Evolutionary conservation across 2,113 vertebrate species (phyloP).

Genomic region (Mus musculus): DNA sequence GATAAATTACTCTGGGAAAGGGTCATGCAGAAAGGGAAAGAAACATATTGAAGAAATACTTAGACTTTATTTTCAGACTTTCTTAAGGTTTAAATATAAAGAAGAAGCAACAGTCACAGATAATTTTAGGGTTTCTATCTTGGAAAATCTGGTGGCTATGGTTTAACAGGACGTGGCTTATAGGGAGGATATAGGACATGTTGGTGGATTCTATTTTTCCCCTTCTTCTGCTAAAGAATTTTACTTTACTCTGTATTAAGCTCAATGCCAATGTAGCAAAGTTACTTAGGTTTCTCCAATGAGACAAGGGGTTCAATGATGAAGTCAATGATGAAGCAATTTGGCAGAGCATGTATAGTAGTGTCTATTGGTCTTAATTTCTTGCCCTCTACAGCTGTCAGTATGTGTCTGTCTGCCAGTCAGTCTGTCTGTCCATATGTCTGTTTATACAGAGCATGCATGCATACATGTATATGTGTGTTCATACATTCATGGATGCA

Average conservation of each 20-base stretch:
- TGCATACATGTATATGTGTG: too few species aligned
- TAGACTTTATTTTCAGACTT: constrained; percentile 15
- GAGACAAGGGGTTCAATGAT: not conserved
- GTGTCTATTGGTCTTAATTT: not conserved
- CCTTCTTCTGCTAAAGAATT: not conserved
- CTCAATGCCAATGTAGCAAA: not conserved
- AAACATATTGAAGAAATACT: not conserved
- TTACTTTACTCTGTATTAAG: not conserved
- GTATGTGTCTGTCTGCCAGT: not conserved
- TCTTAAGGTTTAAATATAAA: constrained; percentile 39
- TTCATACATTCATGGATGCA: not conserved
- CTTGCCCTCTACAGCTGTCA: not conserved
- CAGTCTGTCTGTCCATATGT: rapidly evolving
- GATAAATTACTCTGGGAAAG: not conserved
- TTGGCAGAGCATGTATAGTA: not conserved
- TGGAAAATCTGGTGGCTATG: not conserved
- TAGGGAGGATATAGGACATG: not conserved
- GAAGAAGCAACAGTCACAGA: constrained; percentile 8
- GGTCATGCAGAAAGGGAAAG: not conserved
- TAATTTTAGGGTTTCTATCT: constrained; percentile 59
- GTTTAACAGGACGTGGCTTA: constrained; percentile 44
- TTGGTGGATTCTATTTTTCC: constrained; percentile 33
- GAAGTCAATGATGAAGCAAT: not conserved
- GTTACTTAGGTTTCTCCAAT: not conserved
- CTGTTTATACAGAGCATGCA: not conserved